Evolutionary conservation across 2,888 invertebrate species (phyloP).

Genomic region (Chrysopilus asiliformis): DNA sequence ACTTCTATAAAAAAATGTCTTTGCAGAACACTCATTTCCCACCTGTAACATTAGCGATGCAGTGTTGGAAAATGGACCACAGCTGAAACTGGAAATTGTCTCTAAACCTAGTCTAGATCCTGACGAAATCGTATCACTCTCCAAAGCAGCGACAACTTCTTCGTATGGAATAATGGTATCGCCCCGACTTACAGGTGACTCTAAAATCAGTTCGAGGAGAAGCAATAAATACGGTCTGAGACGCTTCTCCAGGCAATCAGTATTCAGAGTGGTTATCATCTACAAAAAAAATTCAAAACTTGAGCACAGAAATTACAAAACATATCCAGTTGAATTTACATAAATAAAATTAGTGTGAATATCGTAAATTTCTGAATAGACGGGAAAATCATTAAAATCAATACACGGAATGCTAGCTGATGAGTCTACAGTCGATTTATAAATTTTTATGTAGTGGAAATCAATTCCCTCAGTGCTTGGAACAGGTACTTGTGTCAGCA

Average conservation of each 20-base stretch:
- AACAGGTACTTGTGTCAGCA: conserved; percentile 60
- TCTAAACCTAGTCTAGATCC: conserved; percentile 51
- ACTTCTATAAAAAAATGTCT: too few species aligned
- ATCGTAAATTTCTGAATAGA: conserved; percentile 65
- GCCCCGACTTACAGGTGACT: conserved; percentile 50
- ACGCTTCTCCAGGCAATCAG: conserved; percentile 42
- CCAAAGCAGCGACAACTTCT: conserved; percentile 64
- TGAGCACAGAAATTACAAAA: neutral
- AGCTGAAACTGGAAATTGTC: conserved; percentile 43
- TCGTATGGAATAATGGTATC: conserved; percentile 37
- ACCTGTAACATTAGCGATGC: conserved; percentile 48
- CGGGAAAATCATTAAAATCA: conserved; percentile 49
- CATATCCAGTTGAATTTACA: conserved; percentile 42
- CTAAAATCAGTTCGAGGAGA: conserved; percentile 57
- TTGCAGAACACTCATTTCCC: neutral
- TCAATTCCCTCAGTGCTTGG: conserved; percentile 60
- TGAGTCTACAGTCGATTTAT: conserved; percentile 25
- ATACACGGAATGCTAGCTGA: conserved; percentile 38
- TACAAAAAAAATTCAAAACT: conserved; percentile 25
- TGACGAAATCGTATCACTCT: conserved; percentile 56
- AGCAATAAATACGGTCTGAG: conserved; percentile 61
- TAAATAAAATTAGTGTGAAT: conserved; percentile 73
- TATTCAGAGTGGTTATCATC: conserved; percentile 63
- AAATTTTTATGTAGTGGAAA: conserved; percentile 46
- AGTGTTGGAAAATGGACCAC: conserved; percentile 58